phyloP scores from a whole-genome alignment of 2,888 invertebrate species.

The Microctonus hyperodae region DNA sequence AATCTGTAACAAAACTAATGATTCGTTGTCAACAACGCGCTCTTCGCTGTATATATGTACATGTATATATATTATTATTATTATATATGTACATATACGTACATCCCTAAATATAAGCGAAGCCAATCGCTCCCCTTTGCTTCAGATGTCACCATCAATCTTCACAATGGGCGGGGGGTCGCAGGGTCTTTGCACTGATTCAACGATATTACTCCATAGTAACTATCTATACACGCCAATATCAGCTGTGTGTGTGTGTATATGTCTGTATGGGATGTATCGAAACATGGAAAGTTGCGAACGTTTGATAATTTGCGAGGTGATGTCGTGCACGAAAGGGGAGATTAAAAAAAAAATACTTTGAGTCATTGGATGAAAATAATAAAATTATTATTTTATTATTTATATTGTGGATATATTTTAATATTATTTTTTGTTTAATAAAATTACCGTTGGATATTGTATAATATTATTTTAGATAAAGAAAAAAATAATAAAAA shows the following conservation, averaged over 20 bases:
- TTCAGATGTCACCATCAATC: slow-evolving; percentile 41
- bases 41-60: neutral
- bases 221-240: neutral
- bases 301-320: slow-evolving; percentile 10
- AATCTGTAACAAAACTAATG: neutral
- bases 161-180: slow-evolving; percentile 30
- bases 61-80: too few relatives aligned
- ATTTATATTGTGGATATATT: too few relatives aligned
- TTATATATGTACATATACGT: neutral
- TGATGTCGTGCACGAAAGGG: slow-evolving; percentile 11
- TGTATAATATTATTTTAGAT: too few relatives aligned
- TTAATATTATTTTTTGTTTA: too few relatives aligned
- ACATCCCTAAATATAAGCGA: neutral
- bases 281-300: neutral
- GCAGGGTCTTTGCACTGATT: slow-evolving; percentile 30
- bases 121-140: slow-evolving; percentile 26
- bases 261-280: neutral
- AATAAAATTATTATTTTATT: too few relatives aligned
- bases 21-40: slow-evolving; percentile 16
- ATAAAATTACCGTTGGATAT: too few relatives aligned
- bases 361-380: too few relatives aligned
- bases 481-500: too few relatives aligned
- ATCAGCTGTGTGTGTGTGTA: slow-evolving; percentile 3
- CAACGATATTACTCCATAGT: slow-evolving; percentile 29
- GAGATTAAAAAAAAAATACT: neutral